Conservation (phyloP, 2,797 vertebrate species). For the Rhabdophis nuchalis region DNA sequence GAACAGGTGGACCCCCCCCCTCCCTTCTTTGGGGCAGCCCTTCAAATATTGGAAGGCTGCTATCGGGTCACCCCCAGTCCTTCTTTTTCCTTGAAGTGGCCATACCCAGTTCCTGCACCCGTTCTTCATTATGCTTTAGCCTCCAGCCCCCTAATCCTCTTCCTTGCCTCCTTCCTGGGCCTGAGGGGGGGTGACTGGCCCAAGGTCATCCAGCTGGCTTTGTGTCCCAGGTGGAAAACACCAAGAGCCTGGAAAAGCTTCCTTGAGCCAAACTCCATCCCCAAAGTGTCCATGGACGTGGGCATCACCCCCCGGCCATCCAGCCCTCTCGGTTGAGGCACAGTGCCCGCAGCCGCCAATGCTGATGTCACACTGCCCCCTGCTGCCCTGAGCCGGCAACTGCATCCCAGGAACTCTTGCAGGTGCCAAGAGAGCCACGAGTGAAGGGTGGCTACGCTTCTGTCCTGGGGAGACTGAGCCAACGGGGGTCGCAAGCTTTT, state of each 20-base stretch:
- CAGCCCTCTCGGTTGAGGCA: background rate
- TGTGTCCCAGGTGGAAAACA: no score
- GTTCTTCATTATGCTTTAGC: background rate
- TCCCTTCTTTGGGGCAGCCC: background rate
- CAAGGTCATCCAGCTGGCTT: background rate
- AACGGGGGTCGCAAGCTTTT: background rate
- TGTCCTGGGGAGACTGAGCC: no score
- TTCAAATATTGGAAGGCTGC: background rate
- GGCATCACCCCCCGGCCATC: background rate
- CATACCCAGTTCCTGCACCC: background rate
- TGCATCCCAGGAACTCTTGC: accelerated
- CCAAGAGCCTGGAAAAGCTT: background rate
- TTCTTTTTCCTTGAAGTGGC: background rate
- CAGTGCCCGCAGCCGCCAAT: background rate
- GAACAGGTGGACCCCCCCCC: no score
- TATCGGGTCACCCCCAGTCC: background rate
- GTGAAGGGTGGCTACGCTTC: background rate
- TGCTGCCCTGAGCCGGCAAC: background rate
- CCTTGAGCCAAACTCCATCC: background rate
- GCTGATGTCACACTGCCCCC: constrained; percentile 25
- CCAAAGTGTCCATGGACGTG: background rate
- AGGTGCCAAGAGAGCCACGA: background rate
- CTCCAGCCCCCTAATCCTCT: background rate
- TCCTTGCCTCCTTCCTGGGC: background rate
- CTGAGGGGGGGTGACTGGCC: background rate